Conservation (phyloP, 2,888 invertebrate genomes). For the Punctoribates punctum region DNA sequence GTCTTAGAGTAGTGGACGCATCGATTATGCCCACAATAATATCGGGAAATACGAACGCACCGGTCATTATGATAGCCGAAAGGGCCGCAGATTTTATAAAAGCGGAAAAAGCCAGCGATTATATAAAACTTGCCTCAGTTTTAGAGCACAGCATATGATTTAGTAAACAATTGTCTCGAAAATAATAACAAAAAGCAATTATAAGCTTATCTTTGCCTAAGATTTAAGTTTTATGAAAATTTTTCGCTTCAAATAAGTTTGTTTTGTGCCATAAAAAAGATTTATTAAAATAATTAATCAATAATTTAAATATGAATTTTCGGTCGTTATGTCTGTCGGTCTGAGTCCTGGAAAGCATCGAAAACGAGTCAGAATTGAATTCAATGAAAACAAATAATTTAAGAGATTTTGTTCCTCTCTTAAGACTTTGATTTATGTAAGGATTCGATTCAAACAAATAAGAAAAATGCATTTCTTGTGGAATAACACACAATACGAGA, state of each 20-base stretch:
- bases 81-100: slow-evolving; percentile 48
- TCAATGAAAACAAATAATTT: too few species aligned
- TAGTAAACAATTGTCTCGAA: not conserved
- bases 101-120: not conserved
- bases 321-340: too few species aligned
- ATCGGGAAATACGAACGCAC: slow-evolving; percentile 49
- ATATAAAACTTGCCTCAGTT: not conserved
- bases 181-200: not conserved
- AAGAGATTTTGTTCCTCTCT: too few species aligned
- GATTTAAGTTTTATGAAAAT: not conserved
- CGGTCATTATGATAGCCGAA: slow-evolving; percentile 49
- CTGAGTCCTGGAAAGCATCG: too few species aligned
- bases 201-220: slow-evolving; percentile 11
- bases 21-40: slow-evolving; percentile 50
- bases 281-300: not conserved
- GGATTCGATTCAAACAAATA: too few species aligned
- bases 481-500: not conserved
- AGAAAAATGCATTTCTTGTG: not conserved
- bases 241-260: not conserved
- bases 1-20: slow-evolving; percentile 51
- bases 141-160: not conserved
- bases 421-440: too few species aligned
- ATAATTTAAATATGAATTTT: too few species aligned
- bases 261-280: not conserved
- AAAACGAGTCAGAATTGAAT: too few species aligned